These are phyloP conservation scores for Trigoniulus corallinus DNA, from an alignment of 1,140 invertebrate genomes.

Conservation along the genomic window DNA sequence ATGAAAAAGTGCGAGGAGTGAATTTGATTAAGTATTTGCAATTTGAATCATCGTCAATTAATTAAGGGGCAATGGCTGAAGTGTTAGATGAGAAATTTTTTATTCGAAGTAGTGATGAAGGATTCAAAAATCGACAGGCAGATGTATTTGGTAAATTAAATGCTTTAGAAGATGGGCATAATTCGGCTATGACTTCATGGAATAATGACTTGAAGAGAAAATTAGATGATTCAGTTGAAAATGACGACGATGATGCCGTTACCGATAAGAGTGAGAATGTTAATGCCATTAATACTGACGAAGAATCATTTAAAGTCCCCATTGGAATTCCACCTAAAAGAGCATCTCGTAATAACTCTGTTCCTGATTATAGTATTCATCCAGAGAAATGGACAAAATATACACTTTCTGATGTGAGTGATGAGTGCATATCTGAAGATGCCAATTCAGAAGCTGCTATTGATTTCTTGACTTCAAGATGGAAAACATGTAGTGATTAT, in stretches of 20 bases:
- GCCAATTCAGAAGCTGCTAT: slow-evolving; percentile 17
- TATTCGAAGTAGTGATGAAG: not conserved
- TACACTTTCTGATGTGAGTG: slow-evolving; percentile 15
- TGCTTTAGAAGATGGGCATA: slow-evolving; percentile 16
- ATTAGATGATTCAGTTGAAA: slow-evolving; percentile 1
- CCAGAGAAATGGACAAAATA: slow-evolving; percentile 19
- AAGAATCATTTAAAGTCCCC: not conserved
- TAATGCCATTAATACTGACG: not conserved
- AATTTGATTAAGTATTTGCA: not conserved
- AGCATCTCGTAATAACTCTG: not conserved
- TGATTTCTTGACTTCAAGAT: slow-evolving; percentile 15
- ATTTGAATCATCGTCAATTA: not conserved
- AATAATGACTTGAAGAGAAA: slow-evolving; percentile 6
- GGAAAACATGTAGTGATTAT: not conserved
- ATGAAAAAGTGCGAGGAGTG: not conserved
- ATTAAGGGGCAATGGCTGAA: too few relatives aligned
- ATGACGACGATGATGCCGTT: not conserved
- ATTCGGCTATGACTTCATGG: slow-evolving; percentile 9
- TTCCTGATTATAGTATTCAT: slow-evolving; percentile 15
- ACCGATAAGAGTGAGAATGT: not conserved
- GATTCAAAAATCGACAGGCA: slow-evolving; percentile 2
- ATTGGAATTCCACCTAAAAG: not conserved
- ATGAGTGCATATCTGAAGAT: slow-evolving; percentile 13
- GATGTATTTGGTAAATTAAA: slow-evolving; percentile 15
- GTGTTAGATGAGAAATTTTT: slow-evolving; percentile 4